phyloP scores from a whole-genome alignment of 1,140 invertebrate species.

The Triops longicaudatus region DNA sequence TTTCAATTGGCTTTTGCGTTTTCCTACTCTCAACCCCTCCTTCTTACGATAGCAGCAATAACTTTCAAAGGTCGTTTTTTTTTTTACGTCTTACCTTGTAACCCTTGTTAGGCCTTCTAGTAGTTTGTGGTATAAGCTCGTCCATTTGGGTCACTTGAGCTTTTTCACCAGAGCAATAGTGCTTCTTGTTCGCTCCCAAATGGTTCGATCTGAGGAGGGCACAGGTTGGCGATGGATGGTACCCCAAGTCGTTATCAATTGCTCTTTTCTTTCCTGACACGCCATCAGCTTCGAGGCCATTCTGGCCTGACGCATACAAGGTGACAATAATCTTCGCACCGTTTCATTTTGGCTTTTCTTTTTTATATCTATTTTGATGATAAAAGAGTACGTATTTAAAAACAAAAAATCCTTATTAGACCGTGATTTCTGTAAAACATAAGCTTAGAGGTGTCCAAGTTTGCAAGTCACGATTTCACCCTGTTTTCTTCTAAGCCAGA shows the following conservation, averaged over 20 bases:
- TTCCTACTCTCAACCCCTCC: background rate
- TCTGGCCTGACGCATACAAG: background rate
- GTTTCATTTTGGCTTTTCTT: too few species aligned
- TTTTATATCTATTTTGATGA: background rate
- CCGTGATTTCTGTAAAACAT: background rate
- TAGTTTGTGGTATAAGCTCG: background rate
- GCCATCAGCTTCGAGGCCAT: background rate
- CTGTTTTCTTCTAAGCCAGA: background rate
- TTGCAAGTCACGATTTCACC: background rate
- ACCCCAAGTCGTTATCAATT: background rate
- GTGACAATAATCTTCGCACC: too few species aligned
- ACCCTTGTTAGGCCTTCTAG: background rate
- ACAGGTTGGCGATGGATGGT: constrained; percentile 14
- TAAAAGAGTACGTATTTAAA: too few species aligned
- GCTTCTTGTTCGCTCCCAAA: background rate
- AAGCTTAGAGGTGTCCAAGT: background rate
- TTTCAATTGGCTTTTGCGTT: constrained; percentile 6
- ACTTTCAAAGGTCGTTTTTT: background rate
- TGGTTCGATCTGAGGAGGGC: background rate
- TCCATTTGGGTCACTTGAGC: background rate
- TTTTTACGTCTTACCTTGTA: constrained; percentile 14
- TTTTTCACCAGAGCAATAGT: background rate
- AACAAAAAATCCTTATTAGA: background rate
- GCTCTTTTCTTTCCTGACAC: background rate
- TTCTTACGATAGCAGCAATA: constrained; percentile 12